Percentiles rank a stretch among this genome's conserved stretches.
Conservation (phyloP, 2,888 invertebrate genomes). For the Arctia plantaginis region DNA sequence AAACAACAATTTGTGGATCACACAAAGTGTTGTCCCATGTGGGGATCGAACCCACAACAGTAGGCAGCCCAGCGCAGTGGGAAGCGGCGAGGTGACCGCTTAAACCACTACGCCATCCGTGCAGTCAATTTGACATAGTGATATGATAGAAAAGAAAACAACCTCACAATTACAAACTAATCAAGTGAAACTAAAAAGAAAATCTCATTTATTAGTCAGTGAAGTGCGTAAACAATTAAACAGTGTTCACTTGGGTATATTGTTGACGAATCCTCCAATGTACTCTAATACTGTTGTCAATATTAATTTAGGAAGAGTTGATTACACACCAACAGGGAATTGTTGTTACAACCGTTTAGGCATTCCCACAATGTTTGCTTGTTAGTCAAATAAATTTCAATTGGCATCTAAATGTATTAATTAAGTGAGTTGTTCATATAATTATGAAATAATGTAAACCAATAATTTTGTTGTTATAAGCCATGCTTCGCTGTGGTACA, state of each 20-base stretch:
- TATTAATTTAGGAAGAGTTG: conserved; percentile 61
- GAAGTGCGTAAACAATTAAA: conserved; percentile 16
- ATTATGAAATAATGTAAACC: background rate
- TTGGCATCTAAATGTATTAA: conserved; percentile 23
- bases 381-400: conserved; percentile 27
- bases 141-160: background rate
- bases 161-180: background rate
- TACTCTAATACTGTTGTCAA: conserved; percentile 55
- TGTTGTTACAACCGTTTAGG: conserved; percentile 26
- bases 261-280: conserved; percentile 39
- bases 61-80: too few relatives aligned
- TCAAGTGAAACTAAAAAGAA: background rate
- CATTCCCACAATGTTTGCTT: conserved; percentile 15
- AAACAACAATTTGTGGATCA: too few relatives aligned
- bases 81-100: too few relatives aligned
- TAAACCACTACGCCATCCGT: too few relatives aligned
- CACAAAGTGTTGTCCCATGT: too few relatives aligned
- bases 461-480: background rate
- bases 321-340: conserved; percentile 45
- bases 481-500: too few relatives aligned
- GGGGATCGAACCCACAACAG: too few relatives aligned
- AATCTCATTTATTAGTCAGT: background rate
- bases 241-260: conserved; percentile 28
- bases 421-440: conserved; percentile 14
- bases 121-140: background rate